Evolutionary conservation across 1,140 invertebrate genomes (phyloP).

Genomic region (Chironomus striatipennis): DNA sequence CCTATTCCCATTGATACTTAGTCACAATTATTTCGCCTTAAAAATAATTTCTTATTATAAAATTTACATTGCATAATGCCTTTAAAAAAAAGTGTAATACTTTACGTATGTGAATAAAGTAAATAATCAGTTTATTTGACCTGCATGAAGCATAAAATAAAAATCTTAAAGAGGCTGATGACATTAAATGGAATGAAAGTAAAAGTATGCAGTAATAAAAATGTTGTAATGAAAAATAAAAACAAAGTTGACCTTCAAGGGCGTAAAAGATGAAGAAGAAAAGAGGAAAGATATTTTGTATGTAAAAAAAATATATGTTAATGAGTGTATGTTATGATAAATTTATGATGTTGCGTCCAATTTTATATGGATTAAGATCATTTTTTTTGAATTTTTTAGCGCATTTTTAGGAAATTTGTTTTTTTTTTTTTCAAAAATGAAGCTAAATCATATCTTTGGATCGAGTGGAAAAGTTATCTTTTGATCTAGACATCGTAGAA

Average conservation of each 20-base stretch:
- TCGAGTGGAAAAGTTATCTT: no score
- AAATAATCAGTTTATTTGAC: not conserved
- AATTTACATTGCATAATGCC: not conserved
- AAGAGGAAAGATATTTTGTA: no score
- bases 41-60: not conserved
- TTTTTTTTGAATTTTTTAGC: no score
- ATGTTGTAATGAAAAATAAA: not conserved
- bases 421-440: no score
- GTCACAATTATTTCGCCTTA: not conserved
- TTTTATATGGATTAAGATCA: no score
- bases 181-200: constrained; percentile 2
- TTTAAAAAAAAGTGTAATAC: not conserved
- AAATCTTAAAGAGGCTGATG: not conserved
- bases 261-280: no score
- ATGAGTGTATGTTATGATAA: no score
- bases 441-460: no score
- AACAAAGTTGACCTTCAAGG: not conserved
- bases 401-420: no score
- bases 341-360: no score
- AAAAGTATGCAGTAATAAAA: not conserved
- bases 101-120: not conserved
- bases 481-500: no score
- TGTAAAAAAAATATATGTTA: no score
- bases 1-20: not conserved
- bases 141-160: not conserved